phyloP scores from a whole-genome alignment of 2,797 vertebrate species.

The Pagetopsis macropterus region DNA sequence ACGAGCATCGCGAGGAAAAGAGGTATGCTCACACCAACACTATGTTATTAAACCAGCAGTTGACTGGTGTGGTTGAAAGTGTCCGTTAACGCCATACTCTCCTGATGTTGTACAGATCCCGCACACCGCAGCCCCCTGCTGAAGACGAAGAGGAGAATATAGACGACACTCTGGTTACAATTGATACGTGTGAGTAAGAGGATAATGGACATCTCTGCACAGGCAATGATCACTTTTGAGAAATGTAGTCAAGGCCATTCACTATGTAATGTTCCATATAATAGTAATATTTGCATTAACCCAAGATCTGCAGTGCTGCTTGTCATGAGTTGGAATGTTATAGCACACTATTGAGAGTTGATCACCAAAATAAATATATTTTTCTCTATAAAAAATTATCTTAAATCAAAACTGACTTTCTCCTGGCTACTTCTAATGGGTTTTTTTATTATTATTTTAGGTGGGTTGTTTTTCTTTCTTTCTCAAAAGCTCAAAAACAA shows the following conservation, averaged over 20 bases:
- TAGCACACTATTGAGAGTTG: no score
- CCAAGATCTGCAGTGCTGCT: no score
- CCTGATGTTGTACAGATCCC: slow-evolving; percentile 79
- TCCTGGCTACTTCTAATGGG: no score
- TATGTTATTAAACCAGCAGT: no score
- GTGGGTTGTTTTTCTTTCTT: no score
- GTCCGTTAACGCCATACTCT: background rate
- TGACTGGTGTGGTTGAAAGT: background rate
- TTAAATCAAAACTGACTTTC: no score
- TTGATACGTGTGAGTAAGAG: slow-evolving; percentile 91
- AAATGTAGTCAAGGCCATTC: background rate
- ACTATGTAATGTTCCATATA: no score
- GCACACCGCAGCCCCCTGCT: slow-evolving; percentile 91
- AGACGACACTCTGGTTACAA: slow-evolving; percentile 90
- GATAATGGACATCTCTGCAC: background rate
- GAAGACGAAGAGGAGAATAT: slow-evolving; percentile 95
- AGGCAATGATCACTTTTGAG: background rate
- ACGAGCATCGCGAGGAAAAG: slow-evolving; percentile 92
- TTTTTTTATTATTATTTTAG: no score
- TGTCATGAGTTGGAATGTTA: no score
- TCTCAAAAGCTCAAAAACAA: background rate
- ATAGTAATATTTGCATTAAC: no score
- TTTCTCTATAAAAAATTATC: no score
- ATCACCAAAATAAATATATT: no score
- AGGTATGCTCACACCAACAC: slow-evolving; percentile 75